phyloP scores from a whole-genome alignment of 2,797 vertebrate species.

The Acrocephalus scirpaceus region DNA sequence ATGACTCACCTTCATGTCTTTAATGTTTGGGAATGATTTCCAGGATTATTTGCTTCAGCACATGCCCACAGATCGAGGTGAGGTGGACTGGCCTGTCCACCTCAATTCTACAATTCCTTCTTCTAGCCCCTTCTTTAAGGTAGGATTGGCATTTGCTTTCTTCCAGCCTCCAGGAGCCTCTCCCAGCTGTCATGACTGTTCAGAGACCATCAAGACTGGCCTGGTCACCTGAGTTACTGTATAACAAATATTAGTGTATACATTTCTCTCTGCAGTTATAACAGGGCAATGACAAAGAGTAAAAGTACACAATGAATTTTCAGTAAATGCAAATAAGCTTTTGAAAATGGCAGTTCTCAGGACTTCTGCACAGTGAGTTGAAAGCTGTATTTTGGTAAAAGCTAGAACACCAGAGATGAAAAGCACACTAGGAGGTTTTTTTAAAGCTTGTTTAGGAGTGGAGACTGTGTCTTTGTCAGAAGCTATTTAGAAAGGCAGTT shows the following conservation, averaged over 20 bases:
- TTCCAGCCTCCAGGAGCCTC: not conserved
- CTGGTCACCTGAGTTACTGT: not conserved
- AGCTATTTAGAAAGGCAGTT: not conserved
- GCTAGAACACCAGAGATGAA: not conserved
- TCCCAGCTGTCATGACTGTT: not conserved
- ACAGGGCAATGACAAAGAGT: not conserved
- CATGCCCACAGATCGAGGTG: not conserved
- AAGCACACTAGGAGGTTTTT: not conserved
- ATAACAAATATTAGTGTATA: not conserved
- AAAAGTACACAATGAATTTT: not conserved
- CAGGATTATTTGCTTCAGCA: not conserved
- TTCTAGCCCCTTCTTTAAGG: not conserved
- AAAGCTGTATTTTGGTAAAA: not conserved
- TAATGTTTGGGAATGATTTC: not conserved
- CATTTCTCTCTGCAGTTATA: not conserved
- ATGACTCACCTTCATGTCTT: not conserved
- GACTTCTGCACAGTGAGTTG: not conserved
- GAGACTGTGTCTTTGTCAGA: not conserved
- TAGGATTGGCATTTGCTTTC: not conserved
- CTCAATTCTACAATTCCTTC: not conserved
- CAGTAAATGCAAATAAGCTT: not conserved
- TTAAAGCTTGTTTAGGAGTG: not conserved
- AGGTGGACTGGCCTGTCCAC: not conserved
- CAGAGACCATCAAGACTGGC: not conserved
- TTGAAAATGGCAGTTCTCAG: not conserved